Conservation (phyloP, 2,888 invertebrate species). For the Trisateles emortualis region DNA sequence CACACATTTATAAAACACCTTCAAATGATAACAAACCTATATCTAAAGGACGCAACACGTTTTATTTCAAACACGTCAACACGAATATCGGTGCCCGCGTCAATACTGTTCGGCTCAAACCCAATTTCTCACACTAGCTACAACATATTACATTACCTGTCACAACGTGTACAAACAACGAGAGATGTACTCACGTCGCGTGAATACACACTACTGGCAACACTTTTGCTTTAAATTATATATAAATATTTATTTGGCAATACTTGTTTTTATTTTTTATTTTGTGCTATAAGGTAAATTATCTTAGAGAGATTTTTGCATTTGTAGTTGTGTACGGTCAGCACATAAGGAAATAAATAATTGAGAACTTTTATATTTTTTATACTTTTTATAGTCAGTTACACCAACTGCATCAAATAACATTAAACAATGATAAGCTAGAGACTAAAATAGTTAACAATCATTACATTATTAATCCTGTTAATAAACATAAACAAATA, state of each 20-base stretch:
- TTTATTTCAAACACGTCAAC: conserved; percentile 52
- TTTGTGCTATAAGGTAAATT: too few relatives aligned
- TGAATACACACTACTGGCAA: conserved; percentile 29
- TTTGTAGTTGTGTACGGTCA: too few relatives aligned
- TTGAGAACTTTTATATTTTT: too few relatives aligned
- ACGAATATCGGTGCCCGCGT: conserved; percentile 53
- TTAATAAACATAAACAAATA: too few relatives aligned
- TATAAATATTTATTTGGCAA: not conserved
- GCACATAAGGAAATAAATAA: too few relatives aligned
- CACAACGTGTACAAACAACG: conserved; percentile 66
- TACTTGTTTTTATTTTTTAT: not conserved
- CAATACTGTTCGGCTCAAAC: conserved; percentile 56
- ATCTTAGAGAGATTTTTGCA: too few relatives aligned
- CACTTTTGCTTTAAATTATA: conserved; percentile 8
- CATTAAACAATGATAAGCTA: too few relatives aligned
- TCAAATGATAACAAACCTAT: conserved; percentile 43
- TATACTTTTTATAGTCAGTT: too few relatives aligned
- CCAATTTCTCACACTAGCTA: conserved; percentile 67
- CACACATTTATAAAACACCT: conserved; percentile 26
- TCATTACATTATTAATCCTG: too few relatives aligned
- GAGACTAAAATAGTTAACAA: too few relatives aligned
- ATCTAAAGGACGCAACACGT: conserved; percentile 39
- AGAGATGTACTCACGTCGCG: conserved; percentile 35
- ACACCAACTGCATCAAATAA: too few relatives aligned
- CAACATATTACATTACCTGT: conserved; percentile 67